A percentile compares a stretch with the other conserved stretches of the same genome.
phyloP scores from a whole-genome alignment of 2,888 invertebrate genomes.

The Cybosia mesomella region DNA sequence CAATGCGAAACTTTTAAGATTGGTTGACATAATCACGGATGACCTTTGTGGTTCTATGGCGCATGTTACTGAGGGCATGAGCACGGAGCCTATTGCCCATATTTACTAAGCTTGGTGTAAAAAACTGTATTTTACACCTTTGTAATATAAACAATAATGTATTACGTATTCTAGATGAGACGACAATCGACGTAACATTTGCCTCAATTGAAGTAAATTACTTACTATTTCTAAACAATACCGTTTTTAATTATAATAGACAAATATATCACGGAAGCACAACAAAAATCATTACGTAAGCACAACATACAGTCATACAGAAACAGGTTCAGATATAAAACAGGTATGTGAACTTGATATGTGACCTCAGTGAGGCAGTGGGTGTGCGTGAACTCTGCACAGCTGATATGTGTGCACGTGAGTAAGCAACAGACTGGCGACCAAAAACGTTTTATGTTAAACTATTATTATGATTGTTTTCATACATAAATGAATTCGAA shows the following conservation, averaged over 20 bases:
- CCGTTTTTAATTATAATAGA: conserved; percentile 39
- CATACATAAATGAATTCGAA: background rate
- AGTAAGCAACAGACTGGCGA: conserved; percentile 55
- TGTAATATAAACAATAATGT: background rate
- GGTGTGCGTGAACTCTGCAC: conserved; percentile 66
- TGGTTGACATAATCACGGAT: background rate
- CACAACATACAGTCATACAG: conserved; percentile 56
- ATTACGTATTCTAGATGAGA: background rate
- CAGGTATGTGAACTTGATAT: conserved; percentile 80
- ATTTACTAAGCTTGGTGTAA: background rate
- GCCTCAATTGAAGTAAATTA: background rate
- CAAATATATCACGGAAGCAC: conserved; percentile 60
- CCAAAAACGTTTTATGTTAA: conserved; percentile 13
- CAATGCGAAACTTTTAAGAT: background rate
- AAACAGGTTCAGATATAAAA: conserved; percentile 70
- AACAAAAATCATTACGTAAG: conserved; percentile 52
- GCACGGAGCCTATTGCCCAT: background rate
- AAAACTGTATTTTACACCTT: background rate
- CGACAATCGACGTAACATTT: background rate
- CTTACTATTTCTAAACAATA: background rate
- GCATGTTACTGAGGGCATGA: background rate
- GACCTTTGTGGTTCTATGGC: background rate
- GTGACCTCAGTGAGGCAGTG: conserved; percentile 76
- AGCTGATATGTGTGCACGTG: conserved; percentile 67
- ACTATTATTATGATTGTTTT: background rate